phyloP scores from a whole-genome alignment of 2,113 vertebrate genomes.

The Todiramphus chloris region DNA sequence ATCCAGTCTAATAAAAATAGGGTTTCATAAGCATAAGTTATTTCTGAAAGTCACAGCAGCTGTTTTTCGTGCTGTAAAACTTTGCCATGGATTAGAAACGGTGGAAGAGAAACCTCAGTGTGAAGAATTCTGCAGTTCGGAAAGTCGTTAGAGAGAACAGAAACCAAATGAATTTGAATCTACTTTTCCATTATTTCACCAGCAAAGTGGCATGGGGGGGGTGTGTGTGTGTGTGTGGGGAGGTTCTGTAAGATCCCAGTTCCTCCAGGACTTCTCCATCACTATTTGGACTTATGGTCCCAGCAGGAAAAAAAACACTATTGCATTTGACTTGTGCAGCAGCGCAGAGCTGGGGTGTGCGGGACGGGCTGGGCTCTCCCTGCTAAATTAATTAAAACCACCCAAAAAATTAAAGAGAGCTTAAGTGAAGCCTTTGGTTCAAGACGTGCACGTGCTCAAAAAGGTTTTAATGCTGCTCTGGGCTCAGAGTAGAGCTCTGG shows the following conservation, averaged over 20 bases:
- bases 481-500: not conserved
- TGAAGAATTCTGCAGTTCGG: not conserved
- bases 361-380: not conserved
- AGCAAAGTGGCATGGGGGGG: not conserved
- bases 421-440: not conserved
- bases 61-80: not conserved
- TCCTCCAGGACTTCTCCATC: not conserved
- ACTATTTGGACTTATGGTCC: not conserved
- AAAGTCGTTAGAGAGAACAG: not conserved
- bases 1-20: not conserved
- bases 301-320: not conserved
- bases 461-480: not conserved
- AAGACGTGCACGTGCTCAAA: rapidly evolving
- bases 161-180: not conserved
- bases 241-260: not conserved
- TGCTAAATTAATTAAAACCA: not conserved
- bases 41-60: not conserved
- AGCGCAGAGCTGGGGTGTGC: not conserved
- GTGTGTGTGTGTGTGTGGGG: too few species aligned
- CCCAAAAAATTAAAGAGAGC: not conserved
- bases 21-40: not conserved
- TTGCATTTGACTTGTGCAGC: not conserved
- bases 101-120: not conserved
- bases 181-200: not conserved
- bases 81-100: not conserved